These are phyloP conservation scores for Periparus ater DNA, from an alignment of 2,797 vertebrate species.

Conservation along the genomic window DNA sequence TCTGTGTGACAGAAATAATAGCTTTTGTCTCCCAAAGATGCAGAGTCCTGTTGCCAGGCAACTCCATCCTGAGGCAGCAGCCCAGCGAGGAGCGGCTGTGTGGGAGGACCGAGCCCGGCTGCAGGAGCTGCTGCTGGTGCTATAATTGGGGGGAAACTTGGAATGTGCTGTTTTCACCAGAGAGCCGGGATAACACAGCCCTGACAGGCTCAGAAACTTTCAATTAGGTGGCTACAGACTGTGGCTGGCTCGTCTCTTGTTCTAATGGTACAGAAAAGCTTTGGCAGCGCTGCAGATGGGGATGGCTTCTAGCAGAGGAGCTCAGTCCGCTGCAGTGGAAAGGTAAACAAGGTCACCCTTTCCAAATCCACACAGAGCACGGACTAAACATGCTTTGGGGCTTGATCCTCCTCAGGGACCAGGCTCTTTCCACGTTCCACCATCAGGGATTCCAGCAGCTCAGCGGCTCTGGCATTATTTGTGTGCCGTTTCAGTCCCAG, in stretches of 20 bases:
- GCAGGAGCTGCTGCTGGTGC: constrained; percentile 26
- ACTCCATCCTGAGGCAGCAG: constrained; percentile 70
- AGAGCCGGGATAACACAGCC: not conserved
- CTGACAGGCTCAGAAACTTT: constrained; percentile 29
- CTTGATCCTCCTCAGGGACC: not conserved
- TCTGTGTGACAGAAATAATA: constrained; percentile 74
- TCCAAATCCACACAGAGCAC: not conserved
- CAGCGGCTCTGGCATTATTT: not conserved
- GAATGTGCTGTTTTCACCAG: not conserved
- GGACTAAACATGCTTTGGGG: not conserved
- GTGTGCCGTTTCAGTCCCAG: not conserved
- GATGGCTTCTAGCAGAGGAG: not conserved
- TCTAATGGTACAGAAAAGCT: not conserved
- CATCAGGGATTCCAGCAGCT: not conserved
- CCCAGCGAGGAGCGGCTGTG: constrained; percentile 50
- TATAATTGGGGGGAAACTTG: constrained; percentile 41
- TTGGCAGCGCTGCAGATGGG: not conserved
- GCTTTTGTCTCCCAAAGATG: constrained; percentile 75
- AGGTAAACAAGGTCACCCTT: not conserved
- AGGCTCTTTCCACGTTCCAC: not conserved
- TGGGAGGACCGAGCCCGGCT: constrained; percentile 28
- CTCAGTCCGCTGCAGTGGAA: not conserved
- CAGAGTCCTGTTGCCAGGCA: constrained; percentile 79
- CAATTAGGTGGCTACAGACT: not conserved
- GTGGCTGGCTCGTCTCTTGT: not conserved